Evolutionary conservation across 2,797 vertebrate genomes (phyloP).

Genomic region (Phaenicophaeus curvirostris): DNA sequence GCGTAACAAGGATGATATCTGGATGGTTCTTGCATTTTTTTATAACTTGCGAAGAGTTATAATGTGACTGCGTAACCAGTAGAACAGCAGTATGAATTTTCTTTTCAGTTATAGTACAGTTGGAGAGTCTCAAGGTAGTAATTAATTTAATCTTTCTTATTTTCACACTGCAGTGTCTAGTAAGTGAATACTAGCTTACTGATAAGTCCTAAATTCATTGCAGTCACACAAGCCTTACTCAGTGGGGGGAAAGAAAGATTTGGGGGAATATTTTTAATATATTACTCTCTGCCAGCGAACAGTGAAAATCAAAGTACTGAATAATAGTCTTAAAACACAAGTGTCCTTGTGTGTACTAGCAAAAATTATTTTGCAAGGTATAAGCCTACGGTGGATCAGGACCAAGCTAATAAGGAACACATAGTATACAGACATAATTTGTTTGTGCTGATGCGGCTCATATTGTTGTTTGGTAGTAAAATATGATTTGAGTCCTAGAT

Average conservation of each 20-base stretch:
- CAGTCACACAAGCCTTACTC: neutral
- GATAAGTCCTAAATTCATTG: neutral
- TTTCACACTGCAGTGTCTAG: neutral
- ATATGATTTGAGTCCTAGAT: neutral
- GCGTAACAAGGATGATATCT: neutral
- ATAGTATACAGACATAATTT: neutral
- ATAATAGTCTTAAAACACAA: constrained; percentile 20
- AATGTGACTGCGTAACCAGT: neutral
- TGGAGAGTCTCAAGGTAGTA: constrained; percentile 30
- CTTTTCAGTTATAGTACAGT: constrained; percentile 16
- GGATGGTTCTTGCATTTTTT: neutral
- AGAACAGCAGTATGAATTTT: constrained; percentile 13
- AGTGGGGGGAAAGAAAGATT: neutral
- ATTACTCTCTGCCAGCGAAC: neutral
- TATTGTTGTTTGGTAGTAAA: neutral
- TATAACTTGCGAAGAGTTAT: neutral
- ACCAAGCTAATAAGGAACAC: neutral
- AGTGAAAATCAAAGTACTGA: constrained; percentile 8
- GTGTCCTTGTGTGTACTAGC: neutral
- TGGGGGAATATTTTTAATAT: neutral
- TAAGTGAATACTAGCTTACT: constrained; percentile 1
- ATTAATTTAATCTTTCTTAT: constrained; percentile 39
- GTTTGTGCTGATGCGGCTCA: neutral
- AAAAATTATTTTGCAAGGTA: neutral
- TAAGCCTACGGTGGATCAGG: neutral